Conservation (phyloP, 2,113 vertebrate species). For the Coptodon bakossiorum region DNA sequence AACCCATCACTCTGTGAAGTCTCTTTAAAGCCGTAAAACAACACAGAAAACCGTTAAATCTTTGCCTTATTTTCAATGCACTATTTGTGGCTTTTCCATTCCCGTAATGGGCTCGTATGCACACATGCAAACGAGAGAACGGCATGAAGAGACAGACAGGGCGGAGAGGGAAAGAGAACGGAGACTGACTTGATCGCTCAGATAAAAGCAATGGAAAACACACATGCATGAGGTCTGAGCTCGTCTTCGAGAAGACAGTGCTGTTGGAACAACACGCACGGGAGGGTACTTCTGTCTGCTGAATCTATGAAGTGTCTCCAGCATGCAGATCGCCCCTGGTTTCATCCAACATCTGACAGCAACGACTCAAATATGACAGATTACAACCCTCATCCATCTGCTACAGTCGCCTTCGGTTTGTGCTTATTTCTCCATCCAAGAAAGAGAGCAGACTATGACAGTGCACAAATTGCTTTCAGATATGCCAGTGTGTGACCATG, state of each 20-base stretch:
- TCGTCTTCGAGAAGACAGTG: neutral
- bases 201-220: slow-evolving; percentile 26
- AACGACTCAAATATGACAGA: neutral
- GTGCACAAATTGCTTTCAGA: neutral
- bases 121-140: slow-evolving; percentile 39
- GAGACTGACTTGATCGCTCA: neutral
- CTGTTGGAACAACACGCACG: neutral
- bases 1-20: slow-evolving; percentile 50
- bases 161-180: neutral
- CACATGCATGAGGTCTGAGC: neutral
- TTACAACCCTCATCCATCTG: neutral
- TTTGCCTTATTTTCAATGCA: slow-evolving; percentile 30
- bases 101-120: slow-evolving; percentile 26
- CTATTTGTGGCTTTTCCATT: slow-evolving; percentile 51
- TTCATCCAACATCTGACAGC: slow-evolving; percentile 6
- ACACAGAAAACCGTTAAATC: slow-evolving; percentile 59
- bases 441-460: neutral
- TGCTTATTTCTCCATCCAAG: neutral
- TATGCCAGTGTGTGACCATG: neutral
- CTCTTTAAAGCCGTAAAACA: slow-evolving; percentile 53
- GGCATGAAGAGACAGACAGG: slow-evolving; percentile 4
- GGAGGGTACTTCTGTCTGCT: neutral
- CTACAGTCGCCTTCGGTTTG: neutral
- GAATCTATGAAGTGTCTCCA: slow-evolving; percentile 11
- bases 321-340: neutral